Evolutionary conservation across 2,888 invertebrate genomes (phyloP), one percentile per base, ranked within the genome.

Genomic region (Eupithecia insigniata): DNA sequence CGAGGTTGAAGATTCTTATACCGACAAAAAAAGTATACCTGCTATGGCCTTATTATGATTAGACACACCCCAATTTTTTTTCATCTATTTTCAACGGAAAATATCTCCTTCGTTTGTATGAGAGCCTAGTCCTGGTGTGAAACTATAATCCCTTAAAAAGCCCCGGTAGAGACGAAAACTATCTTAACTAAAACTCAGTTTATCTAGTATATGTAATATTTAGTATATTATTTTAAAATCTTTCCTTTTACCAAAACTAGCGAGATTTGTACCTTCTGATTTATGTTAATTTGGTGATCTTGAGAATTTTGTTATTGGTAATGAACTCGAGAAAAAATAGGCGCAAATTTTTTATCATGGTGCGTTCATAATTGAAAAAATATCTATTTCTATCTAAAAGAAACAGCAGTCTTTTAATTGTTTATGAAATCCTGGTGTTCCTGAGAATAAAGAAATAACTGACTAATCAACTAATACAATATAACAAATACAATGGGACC

Each of bases 41-140:
- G 55, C 22, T 16, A 30, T 18, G 16, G 18, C 8, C 60, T 34
- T 12, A 64, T 22, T 26, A 18, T 36, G 10, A 22, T n/a, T 62
- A 64, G 34, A 16, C 22, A 39, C 36, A 68, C 61, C 61, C 43
- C 16, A 22, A 1, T n/a, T 18, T 39, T 58, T 28, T 34, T 58
- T 22, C 16, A 34, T 5, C 10, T 36, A n/a, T 22, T 34, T 30
- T n/a, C 4, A 22, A 4, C 30, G 10, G 2, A 60, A 60, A 16
- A 18, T 34, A 34, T 22, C 26, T 46, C 67, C 67, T 64, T 58
- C 32, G 16, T 22, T n/a, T 32, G 22, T 51, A 72, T 74, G 58
- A 46, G 28, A 22, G 36, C 72, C 72, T 68, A 34, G 72, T 72
- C 16, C 51, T 66, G 22, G 46, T 72, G 69, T 66, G 69, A 72